Percentiles rank a stretch among this genome's conserved stretches.
phyloP scores from a whole-genome alignment of 2,797 vertebrate species.

The Rallus crepitans region DNA sequence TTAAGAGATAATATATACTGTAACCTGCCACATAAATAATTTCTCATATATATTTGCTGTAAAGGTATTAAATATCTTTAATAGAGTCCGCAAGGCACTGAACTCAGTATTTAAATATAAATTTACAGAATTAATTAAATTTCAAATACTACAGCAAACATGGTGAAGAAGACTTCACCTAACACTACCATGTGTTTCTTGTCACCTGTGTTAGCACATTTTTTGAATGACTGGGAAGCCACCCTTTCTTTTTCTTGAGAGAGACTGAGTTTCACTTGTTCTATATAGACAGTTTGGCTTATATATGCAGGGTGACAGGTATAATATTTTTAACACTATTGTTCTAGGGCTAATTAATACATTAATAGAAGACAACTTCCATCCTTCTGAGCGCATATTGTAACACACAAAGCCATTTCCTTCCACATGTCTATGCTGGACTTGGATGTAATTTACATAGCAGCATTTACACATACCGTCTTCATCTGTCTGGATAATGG shows the following conservation, averaged over 20 bases:
- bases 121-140: background rate
- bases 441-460: background rate
- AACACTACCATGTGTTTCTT: background rate
- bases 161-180: background rate
- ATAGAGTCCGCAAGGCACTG: background rate
- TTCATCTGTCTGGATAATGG: conserved; percentile 96
- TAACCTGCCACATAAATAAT: background rate
- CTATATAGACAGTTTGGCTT: background rate
- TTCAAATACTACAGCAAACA: background rate
- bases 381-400: background rate
- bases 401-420: background rate
- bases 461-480: conserved; percentile 83
- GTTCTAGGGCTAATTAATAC: background rate
- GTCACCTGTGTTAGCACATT: background rate
- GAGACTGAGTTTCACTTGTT: background rate
- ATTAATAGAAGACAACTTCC: background rate
- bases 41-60: background rate
- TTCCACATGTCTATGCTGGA: background rate
- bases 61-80: background rate
- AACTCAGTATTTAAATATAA: background rate
- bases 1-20: background rate
- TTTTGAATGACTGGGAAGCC: background rate
- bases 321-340: background rate
- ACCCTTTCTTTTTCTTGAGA: background rate
- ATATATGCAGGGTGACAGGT: background rate